phyloP scores from a whole-genome alignment of 2,113 vertebrate genomes.

The Rhombomys opimus region DNA sequence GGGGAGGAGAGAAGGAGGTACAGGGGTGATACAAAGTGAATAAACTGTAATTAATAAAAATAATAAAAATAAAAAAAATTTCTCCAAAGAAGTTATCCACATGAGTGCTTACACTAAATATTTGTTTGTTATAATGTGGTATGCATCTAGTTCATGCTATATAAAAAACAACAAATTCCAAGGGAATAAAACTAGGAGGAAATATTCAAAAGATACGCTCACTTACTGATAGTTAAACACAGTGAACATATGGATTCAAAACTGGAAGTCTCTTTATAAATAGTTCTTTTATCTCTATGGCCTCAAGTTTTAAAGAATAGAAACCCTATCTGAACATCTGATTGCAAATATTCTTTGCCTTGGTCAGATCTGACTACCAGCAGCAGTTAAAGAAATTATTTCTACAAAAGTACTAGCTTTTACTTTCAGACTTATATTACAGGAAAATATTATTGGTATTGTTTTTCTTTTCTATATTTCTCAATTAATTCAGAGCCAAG shows the following conservation, averaged over 20 bases:
- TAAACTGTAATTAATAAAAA: too few relatives aligned
- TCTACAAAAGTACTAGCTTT: neutral
- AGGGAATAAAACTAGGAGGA: neutral
- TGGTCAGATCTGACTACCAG: neutral
- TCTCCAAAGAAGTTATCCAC: neutral
- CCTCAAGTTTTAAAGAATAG: neutral
- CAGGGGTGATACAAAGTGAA: too few relatives aligned
- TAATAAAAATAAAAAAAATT: too few relatives aligned
- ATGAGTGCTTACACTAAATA: neutral
- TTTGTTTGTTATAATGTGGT: neutral
- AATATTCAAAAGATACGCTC: neutral
- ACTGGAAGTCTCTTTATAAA: neutral
- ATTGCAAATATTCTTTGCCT: neutral
- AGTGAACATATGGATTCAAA: neutral
- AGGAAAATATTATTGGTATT: neutral
- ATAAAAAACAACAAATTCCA: too few relatives aligned
- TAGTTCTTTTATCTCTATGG: neutral
- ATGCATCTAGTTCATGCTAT: neutral
- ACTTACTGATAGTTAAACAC: neutral
- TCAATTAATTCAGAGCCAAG: neutral
- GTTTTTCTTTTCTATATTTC: neutral
- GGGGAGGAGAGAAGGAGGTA: too few relatives aligned
- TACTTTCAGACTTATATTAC: neutral
- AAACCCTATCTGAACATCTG: neutral
- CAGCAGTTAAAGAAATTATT: neutral